A percentile compares a stretch with the other conserved stretches of the same genome.
These are phyloP conservation scores for Mayetiola destructor DNA, from an alignment of 2,888 invertebrate species.

Conservation along the genomic window DNA sequence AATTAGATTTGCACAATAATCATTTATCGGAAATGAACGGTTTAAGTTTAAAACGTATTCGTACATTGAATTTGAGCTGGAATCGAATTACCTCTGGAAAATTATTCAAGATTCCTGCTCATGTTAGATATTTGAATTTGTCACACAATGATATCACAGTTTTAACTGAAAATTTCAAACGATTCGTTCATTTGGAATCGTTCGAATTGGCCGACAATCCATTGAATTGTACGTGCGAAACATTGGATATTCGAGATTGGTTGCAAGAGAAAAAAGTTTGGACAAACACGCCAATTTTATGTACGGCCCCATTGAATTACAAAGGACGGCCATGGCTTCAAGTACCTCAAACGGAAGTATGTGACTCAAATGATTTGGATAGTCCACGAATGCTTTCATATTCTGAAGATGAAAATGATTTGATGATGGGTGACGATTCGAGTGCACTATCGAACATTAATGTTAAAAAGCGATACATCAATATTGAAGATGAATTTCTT, in stretches of 20 bases:
- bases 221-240: slow-evolving; percentile 54
- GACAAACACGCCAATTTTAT: slow-evolving; percentile 40
- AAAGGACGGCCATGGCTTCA: slow-evolving; percentile 43
- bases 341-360: slow-evolving; percentile 42
- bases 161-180: slow-evolving; percentile 44
- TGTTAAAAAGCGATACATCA: too few species aligned
- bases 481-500: slow-evolving; percentile 28
- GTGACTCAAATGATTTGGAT: slow-evolving; percentile 29
- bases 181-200: slow-evolving; percentile 42
- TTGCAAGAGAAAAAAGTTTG: slow-evolving; percentile 40
- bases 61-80: slow-evolving; percentile 45
- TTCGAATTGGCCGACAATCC: slow-evolving; percentile 54
- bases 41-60: slow-evolving; percentile 41
- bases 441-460: slow-evolving; percentile 30
- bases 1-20: slow-evolving; percentile 49
- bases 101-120: slow-evolving; percentile 40
- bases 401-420: slow-evolving; percentile 35
- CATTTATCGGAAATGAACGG: slow-evolving; percentile 43
- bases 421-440: slow-evolving; percentile 51
- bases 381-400: neutral
- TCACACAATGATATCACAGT: slow-evolving; percentile 45
- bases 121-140: slow-evolving; percentile 47
- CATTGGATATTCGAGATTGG: slow-evolving; percentile 46
- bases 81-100: slow-evolving; percentile 44
- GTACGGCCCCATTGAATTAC: slow-evolving; percentile 39